These are phyloP conservation scores for Macropus fuliginosus DNA, from an alignment of 2,797 vertebrate species.

Conservation along the genomic window DNA sequence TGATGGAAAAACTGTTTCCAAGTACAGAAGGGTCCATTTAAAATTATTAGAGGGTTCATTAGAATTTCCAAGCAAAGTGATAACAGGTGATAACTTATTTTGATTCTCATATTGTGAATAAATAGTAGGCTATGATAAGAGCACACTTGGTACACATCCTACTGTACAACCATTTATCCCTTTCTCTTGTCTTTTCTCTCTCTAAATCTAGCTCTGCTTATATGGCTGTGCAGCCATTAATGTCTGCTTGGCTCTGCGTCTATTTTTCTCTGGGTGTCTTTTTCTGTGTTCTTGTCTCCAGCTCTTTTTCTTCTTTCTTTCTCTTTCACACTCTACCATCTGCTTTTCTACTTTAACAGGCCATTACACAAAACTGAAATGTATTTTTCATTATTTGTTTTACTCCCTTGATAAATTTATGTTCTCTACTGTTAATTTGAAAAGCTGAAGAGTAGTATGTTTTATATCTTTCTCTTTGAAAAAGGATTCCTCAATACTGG, in stretches of 20 bases:
- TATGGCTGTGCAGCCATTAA: too few relatives aligned
- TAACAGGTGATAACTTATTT: rapidly evolving
- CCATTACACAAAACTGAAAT: not conserved
- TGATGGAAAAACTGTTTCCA: not conserved
- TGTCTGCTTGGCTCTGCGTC: not conserved
- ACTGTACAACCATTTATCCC: too few relatives aligned
- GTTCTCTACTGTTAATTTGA: not conserved
- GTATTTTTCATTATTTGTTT: conserved; percentile 3
- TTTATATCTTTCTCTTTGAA: conserved; percentile 2
- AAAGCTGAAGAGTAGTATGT: not conserved
- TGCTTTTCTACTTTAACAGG: not conserved
- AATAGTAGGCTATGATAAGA: not conserved
- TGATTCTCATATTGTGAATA: not conserved
- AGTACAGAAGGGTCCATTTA: not conserved
- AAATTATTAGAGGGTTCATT: not conserved
- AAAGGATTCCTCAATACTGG: not conserved
- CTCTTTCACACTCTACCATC: not conserved
- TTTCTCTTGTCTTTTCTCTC: not conserved
- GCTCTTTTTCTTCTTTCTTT: not conserved
- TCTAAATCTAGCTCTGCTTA: not conserved
- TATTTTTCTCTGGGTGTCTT: not conserved
- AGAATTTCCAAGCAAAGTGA: not conserved
- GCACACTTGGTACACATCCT: not conserved
- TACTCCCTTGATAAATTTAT: not conserved
- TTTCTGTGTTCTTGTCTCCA: not conserved